These are phyloP conservation scores for Lophochroa leadbeateri DNA, from an alignment of 2,113 vertebrate species.

Conservation along the genomic window DNA sequence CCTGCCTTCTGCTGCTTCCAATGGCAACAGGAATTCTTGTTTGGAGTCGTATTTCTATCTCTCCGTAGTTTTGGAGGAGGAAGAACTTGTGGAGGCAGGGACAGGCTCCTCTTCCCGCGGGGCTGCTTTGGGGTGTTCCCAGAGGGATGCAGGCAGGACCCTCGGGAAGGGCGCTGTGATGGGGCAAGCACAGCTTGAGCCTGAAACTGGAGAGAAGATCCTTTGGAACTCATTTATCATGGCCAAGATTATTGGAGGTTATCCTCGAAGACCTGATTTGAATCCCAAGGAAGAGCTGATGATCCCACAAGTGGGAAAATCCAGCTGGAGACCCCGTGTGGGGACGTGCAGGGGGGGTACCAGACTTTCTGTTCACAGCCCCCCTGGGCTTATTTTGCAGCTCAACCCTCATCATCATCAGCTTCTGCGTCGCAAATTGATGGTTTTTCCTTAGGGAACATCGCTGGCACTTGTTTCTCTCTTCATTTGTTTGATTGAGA, in stretches of 20 bases:
- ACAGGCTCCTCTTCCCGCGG: not conserved
- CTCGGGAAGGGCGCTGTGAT: accelerated
- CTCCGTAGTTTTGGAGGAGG: not conserved
- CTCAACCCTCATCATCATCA: accelerated
- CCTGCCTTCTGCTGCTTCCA: not conserved
- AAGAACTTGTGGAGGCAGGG: accelerated
- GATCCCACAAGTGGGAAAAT: not conserved
- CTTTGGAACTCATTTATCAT: not conserved
- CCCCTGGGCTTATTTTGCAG: not conserved
- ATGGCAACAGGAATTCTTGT: not conserved
- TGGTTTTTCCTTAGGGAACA: not conserved
- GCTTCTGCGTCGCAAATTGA: not conserved
- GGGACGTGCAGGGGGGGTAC: not conserved
- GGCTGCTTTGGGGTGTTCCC: not conserved
- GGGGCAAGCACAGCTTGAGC: not conserved
- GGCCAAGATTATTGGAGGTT: not conserved
- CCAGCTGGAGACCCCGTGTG: accelerated
- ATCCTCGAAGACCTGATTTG: not conserved
- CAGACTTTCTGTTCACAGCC: not conserved
- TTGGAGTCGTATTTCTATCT: not conserved
- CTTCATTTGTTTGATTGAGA: not conserved
- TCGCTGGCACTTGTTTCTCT: not conserved
- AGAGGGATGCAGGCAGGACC: not conserved
- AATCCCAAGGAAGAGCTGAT: not conserved
- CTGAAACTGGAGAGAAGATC: not conserved